Percentiles rank a stretch among this genome's conserved stretches.
These are phyloP conservation scores for Neodontobutis hainanensis DNA, from an alignment of 2,113 vertebrate species.

Conservation along the genomic window DNA sequence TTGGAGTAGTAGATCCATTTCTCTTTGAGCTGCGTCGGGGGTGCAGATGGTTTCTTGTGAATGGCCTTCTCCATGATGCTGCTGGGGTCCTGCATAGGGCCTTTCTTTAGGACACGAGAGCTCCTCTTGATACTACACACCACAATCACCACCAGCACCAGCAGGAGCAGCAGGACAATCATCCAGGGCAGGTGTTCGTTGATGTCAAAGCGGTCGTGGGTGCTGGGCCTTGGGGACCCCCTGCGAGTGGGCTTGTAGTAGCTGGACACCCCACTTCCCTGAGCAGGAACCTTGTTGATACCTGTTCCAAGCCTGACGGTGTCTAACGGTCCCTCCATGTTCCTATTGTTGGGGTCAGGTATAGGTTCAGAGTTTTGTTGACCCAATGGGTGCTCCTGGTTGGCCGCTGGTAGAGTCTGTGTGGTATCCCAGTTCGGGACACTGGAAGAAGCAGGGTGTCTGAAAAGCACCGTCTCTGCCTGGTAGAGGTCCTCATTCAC, in stretches of 20 bases:
- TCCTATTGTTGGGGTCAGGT: conserved; percentile 67
- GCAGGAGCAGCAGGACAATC: conserved; percentile 93
- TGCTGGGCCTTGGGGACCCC: conserved; percentile 81
- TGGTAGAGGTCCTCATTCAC: conserved; percentile 46
- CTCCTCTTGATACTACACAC: conserved; percentile 94
- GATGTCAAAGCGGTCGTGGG: conserved; percentile 92
- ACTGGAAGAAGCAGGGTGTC: conserved; percentile 13
- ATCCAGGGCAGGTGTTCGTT: conserved; percentile 98
- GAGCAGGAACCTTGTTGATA: conserved; percentile 22
- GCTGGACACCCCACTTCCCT: conserved; percentile 47
- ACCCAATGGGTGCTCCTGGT: conserved; percentile 67
- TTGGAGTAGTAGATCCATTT: conserved; percentile 97
- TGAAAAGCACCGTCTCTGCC: conserved; percentile 44
- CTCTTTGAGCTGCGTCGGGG: conserved; percentile 83
- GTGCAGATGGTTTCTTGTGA: conserved; percentile 84
- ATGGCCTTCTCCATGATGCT: conserved; percentile 93
- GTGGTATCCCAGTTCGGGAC: conserved; percentile 35
- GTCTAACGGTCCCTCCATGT: conserved; percentile 56
- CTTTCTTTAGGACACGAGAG: conserved; percentile 92
- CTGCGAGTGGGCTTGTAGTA: conserved; percentile 82
- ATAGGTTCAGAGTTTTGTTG: conserved; percentile 28
- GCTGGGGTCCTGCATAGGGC: conserved; percentile 93
- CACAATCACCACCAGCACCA: conserved; percentile 92
- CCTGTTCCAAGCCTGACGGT: conserved; percentile 53
- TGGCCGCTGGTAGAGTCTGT: conserved; percentile 39